Evolutionary conservation across 2,113 vertebrate genomes (phyloP).

Genomic region (Heterocephalus glaber): DNA sequence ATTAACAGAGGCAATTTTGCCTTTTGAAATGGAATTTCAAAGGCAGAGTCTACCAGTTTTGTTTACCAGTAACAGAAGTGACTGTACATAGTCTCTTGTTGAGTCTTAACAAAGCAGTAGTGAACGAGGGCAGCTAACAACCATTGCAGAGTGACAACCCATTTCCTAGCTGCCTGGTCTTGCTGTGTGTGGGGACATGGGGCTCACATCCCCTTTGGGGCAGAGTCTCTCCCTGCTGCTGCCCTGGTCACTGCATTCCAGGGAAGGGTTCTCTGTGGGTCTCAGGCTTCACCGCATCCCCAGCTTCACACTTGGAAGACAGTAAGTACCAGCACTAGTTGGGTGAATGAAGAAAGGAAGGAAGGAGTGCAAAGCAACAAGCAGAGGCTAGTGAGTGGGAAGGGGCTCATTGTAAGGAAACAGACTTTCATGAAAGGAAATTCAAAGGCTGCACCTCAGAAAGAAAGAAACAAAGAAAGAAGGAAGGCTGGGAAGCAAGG

Average conservation of each 20-base stretch:
- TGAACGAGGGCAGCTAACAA: background rate
- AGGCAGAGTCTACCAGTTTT: background rate
- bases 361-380: background rate
- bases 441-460: background rate
- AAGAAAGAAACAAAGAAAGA: background rate
- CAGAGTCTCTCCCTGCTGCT: background rate
- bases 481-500: background rate
- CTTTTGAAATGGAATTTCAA: conserved; percentile 7
- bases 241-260: background rate
- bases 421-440: background rate
- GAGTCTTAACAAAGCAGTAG: background rate
- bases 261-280: background rate
- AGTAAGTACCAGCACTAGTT: background rate
- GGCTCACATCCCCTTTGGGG: rapidly evolving
- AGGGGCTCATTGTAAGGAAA: background rate
- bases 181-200: background rate
- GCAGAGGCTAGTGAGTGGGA: background rate
- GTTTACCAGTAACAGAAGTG: background rate
- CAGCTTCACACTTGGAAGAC: background rate
- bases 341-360: background rate
- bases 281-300: background rate
- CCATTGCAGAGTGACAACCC: background rate
- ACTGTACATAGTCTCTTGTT: background rate
- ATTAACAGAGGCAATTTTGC: background rate
- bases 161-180: background rate